phyloP scores from a whole-genome alignment of 2,797 vertebrate species.

The Sarcoramphus papa region DNA sequence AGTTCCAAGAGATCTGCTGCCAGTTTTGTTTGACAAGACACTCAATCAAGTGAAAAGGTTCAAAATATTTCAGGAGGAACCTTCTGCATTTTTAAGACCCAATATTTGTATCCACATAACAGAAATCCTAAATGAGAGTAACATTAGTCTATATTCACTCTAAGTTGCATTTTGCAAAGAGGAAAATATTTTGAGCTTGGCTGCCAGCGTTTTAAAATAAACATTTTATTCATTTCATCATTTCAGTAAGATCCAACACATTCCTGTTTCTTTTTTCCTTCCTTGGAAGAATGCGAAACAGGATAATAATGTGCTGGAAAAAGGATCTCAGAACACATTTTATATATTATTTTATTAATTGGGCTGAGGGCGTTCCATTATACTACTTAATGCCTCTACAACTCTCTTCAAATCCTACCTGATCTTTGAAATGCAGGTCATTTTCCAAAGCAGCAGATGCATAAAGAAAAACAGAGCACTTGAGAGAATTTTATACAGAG shows the following conservation, averaged over 20 bases:
- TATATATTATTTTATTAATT: constrained; percentile 12
- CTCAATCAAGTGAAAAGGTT: constrained; percentile 77
- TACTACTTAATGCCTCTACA: not conserved
- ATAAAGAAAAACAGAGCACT: constrained; percentile 25
- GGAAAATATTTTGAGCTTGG: constrained; percentile 35
- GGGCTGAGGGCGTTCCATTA: not conserved
- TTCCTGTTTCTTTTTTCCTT: not conserved
- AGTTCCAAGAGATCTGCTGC: constrained; percentile 75
- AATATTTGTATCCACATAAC: constrained; percentile 61
- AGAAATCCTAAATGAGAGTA: constrained; percentile 66
- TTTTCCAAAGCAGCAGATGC: constrained; percentile 41
- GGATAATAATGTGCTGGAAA: not conserved
- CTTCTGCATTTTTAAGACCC: constrained; percentile 64
- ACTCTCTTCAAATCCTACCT: constrained; percentile 22
- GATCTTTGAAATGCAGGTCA: constrained; percentile 33
- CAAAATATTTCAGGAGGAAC: constrained; percentile 73
- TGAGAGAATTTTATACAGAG: not conserved
- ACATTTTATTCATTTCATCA: constrained; percentile 21
- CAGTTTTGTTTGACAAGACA: constrained; percentile 80
- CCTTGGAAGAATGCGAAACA: not conserved
- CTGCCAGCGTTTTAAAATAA: not conserved
- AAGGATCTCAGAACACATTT: not conserved
- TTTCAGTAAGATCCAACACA: constrained; percentile 9
- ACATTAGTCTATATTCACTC: constrained; percentile 46
- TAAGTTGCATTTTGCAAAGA: constrained; percentile 30